Evolutionary conservation across 1,140 invertebrate genomes (phyloP).

Genomic region (Diprion similis): DNA sequence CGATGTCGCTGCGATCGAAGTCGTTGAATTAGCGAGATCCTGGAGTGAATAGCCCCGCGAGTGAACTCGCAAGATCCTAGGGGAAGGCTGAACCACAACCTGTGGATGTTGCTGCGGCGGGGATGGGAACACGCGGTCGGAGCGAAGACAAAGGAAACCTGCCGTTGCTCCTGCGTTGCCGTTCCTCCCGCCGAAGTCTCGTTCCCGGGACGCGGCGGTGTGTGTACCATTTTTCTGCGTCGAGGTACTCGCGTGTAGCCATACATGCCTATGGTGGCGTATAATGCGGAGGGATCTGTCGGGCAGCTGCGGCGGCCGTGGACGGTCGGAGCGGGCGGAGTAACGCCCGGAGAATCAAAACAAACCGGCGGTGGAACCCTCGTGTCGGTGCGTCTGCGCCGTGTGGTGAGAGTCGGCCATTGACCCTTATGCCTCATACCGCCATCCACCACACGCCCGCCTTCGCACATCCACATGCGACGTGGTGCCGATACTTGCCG

Average conservation of each 20-base stretch:
- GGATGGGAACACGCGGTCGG: neutral
- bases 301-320: conserved; percentile 14
- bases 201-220: neutral
- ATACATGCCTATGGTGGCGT: conserved; percentile 7
- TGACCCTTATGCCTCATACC: neutral
- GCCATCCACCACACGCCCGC: neutral
- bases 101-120: neutral
- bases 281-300: conserved; percentile 17
- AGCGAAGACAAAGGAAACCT: conserved; percentile 1
- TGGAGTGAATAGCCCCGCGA: too few relatives aligned
- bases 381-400: conserved; percentile 21
- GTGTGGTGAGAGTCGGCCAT: conserved; percentile 1
- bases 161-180: conserved; percentile 1
- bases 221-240: conserved; percentile 7
- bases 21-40: too few relatives aligned
- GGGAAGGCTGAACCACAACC: neutral
- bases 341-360: conserved; percentile 15
- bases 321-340: conserved; percentile 12
- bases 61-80: neutral
- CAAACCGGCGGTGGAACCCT: conserved; percentile 5
- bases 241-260: neutral
- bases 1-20: too few relatives aligned
- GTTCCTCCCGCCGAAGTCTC: conserved; percentile 8
- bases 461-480: conserved; percentile 1
- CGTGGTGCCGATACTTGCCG: neutral